These are phyloP conservation scores for Syngnathoides biaculeatus DNA, from an alignment of 2,113 vertebrate genomes.

Conservation along the genomic window DNA sequence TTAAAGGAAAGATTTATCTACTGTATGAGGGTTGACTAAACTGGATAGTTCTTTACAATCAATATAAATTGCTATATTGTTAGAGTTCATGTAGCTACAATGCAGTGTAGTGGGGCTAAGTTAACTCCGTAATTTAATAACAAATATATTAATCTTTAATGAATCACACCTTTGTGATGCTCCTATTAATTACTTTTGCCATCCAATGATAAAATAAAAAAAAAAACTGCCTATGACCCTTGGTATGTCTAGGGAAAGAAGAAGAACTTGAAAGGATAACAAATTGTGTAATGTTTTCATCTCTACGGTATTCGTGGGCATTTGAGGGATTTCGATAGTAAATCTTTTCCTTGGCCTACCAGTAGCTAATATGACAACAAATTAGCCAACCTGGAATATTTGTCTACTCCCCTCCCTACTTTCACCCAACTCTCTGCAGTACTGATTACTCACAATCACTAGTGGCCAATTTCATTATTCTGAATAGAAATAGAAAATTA, in stretches of 20 bases:
- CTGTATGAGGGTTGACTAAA: no score
- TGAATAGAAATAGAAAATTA: slow-evolving; percentile 17
- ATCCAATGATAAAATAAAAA: slow-evolving; percentile 7
- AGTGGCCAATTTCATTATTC: slow-evolving; percentile 16
- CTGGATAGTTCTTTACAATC: no score
- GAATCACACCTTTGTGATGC: slow-evolving; percentile 17
- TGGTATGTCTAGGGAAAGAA: slow-evolving; percentile 8
- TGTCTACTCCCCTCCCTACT: not conserved
- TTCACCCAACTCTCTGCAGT: slow-evolving; percentile 24
- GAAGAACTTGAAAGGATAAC: slow-evolving; percentile 25
- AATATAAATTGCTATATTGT: not conserved
- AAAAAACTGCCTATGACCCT: not conserved
- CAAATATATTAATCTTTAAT: slow-evolving; percentile 18
- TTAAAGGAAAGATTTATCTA: no score
- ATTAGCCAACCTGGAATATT: slow-evolving; percentile 8
- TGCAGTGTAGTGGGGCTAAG: not conserved
- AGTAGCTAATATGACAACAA: slow-evolving; percentile 3
- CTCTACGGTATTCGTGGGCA: slow-evolving; percentile 36
- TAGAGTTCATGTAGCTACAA: not conserved
- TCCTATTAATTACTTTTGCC: slow-evolving; percentile 38
- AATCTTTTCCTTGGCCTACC: slow-evolving; percentile 15
- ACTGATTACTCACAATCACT: slow-evolving; percentile 22
- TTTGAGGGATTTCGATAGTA: slow-evolving; percentile 14
- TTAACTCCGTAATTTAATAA: not conserved
- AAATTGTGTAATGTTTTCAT: slow-evolving; percentile 34